Base-by-base conservation (phyloP, 2,797 vertebrate genomes). In the Acipenser transmontanus region DNA sequence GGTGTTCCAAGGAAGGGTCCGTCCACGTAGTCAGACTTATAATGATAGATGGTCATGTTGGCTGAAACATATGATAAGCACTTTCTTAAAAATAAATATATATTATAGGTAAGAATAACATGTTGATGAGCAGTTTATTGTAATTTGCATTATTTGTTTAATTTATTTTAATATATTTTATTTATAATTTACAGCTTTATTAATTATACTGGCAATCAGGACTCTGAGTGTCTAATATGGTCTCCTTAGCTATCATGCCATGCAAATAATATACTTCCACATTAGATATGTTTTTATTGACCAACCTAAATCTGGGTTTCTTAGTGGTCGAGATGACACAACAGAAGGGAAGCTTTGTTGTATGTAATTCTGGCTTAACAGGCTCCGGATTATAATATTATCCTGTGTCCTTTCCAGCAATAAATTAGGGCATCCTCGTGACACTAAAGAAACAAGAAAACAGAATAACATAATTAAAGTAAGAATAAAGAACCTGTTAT, bases 11-110 rank as follows among this genome's bases (percentile, higher is more conserved):
- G 72, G 62, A 14, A 48, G 0, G 3, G 0, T 0, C 0, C 62
- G 0, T 69, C 67, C 2, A 66, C 0, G 1, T 1, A 0, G 10
- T 62, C 77, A 1, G 73, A 64, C 68, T 75, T 83, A 74, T 92
- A 91, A 72, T 66, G 76, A 73, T 87, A 90, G 70, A 92, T 87
- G 47, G 88, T 91, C 47, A 92, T 83, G 10, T 61, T 78, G 68
- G 83, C 89, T 91, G 59, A 66, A 71, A 68, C 1, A 69, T 5
- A 69, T 11, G 65, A 12, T 59, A 52, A 17, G 62, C 20, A 8
- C 13, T 34, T 62, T 62, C 34, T 34, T 48, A 6, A 20, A 34
- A 62, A 8, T 34, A 61, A 65, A 65, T 54, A 54, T 54, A n/a
- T 54, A 54, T 54, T 54, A 54, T n/a, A 54, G 8, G 52, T 54